Conservation (phyloP, 2,888 invertebrate genomes). For the Euproctis similis region DNA sequence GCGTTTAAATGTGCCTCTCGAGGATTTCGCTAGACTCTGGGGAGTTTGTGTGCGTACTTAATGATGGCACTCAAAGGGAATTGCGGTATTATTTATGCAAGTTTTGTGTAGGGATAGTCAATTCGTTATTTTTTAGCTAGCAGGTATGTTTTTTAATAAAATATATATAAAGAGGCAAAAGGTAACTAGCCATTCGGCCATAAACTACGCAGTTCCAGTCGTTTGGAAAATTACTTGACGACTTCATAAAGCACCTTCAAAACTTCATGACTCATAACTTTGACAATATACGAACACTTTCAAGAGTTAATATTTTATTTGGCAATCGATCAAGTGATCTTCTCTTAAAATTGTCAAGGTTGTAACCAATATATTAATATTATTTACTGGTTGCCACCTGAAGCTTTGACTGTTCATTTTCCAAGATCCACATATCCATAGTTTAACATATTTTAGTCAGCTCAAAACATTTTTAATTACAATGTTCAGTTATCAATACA, state of each 20-base stretch:
- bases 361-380: slow-evolving; percentile 22
- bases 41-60: slow-evolving; percentile 1
- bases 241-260: slow-evolving; percentile 5
- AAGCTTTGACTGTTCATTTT: too few relatives aligned
- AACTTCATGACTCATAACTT: slow-evolving; percentile 34
- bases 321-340: slow-evolving; percentile 44
- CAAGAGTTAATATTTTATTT: slow-evolving; percentile 51
- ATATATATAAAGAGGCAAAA: too few relatives aligned
- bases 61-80: not conserved
- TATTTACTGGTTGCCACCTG: too few relatives aligned
- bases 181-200: too few relatives aligned
- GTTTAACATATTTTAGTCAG: too few relatives aligned
- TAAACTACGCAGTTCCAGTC: not conserved
- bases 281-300: slow-evolving; percentile 19
- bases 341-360: slow-evolving; percentile 36
- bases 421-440: too few relatives aligned
- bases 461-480: too few relatives aligned
- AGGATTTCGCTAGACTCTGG: slow-evolving; percentile 16
- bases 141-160: too few relatives aligned
- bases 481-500: too few relatives aligned
- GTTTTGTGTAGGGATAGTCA: too few relatives aligned
- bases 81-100: too few relatives aligned
- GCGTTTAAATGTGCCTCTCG: slow-evolving; percentile 15
- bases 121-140: too few relatives aligned
- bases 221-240: not conserved